phyloP scores from a whole-genome alignment of 2,888 invertebrate genomes.

The Criorhina ranunculi region DNA sequence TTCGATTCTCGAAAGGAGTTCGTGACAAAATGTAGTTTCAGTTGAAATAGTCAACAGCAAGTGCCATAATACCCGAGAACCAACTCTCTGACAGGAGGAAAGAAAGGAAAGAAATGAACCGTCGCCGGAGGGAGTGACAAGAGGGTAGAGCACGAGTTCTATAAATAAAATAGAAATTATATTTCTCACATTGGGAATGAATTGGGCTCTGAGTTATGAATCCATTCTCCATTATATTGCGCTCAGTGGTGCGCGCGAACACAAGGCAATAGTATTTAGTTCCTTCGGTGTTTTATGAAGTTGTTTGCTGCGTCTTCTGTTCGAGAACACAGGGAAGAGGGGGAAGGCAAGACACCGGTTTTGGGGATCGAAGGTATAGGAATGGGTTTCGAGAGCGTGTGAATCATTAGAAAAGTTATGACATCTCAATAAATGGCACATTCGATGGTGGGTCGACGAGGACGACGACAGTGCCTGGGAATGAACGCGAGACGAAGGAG shows the following conservation, averaged over 20 bases:
- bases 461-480: constrained; percentile 26
- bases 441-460: constrained; percentile 74
- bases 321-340: too few relatives aligned
- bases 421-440: constrained; percentile 76
- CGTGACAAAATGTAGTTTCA: constrained; percentile 76
- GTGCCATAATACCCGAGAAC: constrained; percentile 68
- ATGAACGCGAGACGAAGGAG: constrained; percentile 29
- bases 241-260: constrained; percentile 69
- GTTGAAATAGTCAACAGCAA: constrained; percentile 70
- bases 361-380: constrained; percentile 21
- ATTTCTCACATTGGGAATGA: constrained; percentile 75
- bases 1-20: constrained; percentile 64
- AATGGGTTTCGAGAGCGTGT: constrained; percentile 72
- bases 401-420: constrained; percentile 77
- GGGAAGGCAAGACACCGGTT: constrained; percentile 4
- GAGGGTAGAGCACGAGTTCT: constrained; percentile 62
- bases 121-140: constrained; percentile 11
- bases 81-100: constrained; percentile 40
- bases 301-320: constrained; percentile 53
- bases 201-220: constrained; percentile 73
- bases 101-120: background rate
- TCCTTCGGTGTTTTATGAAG: constrained; percentile 48
- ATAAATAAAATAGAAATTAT: constrained; percentile 76
- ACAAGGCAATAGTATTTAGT: constrained; percentile 56
- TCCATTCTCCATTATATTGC: constrained; percentile 72